Base-by-base conservation (phyloP, 2,113 vertebrate species). In the Zapornia atra region DNA sequence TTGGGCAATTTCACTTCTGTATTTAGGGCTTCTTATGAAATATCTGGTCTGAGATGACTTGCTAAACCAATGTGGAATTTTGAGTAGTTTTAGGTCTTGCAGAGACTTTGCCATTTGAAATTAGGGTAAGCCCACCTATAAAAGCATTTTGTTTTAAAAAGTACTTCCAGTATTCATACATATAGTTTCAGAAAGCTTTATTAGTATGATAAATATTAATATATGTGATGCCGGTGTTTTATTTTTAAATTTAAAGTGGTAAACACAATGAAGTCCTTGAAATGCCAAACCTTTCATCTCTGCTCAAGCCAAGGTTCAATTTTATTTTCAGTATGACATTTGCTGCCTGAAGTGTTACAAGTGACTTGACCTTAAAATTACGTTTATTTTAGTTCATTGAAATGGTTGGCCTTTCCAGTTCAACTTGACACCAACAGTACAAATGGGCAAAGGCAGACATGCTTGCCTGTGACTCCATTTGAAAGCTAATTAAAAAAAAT, bases 341-440 rank as follows among this genome's bases (percentile, higher is more conserved):
- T 97, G 90, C 96, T 96, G 82, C 82, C 88, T 97, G 96, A 95
- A 95, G 94, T 96, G 88, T 92, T 97, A 96, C 90, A 96, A 96
- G 94, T 97, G 85, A 83, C 92, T 92, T 96, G 96, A 96, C 94
- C 96, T 97, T 97, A 96, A 95, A 90, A 90, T 90, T 86, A 71
- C 26, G 25, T 94, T 96, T 89, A 64, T 91, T 96, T 96, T 93
- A 93, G 76, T 93, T 96, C 92, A 83, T 60, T 95, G 90, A 93
- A 94, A 92, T 86, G 60, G 72, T 69, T 91, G 93, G 95, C 94
- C 82, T 96, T 97, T 96, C 96, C 76, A 66, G 71, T 93, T 95
- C 85, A 86, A 36, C 90, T 83, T 96, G 95, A 95, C 79, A 93
- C 80, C 56, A 77, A 3, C 22, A 44, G 82, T 83, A 64, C 64